A percentile compares a stretch with the other conserved stretches of the same genome.
phyloP scores from a whole-genome alignment of 2,113 vertebrate genomes.

The Syngnathus typhle region DNA sequence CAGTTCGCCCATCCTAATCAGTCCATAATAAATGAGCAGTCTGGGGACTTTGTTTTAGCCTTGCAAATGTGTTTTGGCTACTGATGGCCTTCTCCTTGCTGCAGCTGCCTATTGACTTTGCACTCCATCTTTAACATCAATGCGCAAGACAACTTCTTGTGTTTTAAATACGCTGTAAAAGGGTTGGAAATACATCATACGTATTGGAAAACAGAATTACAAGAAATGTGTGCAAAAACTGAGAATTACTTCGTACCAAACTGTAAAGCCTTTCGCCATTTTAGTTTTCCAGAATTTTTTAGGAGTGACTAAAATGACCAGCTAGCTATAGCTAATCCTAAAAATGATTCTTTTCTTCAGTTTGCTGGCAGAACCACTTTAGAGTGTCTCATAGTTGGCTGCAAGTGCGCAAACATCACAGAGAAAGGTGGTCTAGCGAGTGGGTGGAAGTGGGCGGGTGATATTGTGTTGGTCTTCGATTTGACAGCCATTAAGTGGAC shows the following conservation, averaged over 20 bases:
- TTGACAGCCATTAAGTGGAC: not conserved
- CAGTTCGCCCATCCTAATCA: slow-evolving; percentile 66
- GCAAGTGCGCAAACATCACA: not conserved
- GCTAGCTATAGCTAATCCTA: no score
- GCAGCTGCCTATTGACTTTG: slow-evolving; percentile 43
- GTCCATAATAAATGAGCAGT: slow-evolving; percentile 62
- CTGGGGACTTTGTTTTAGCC: slow-evolving; percentile 58
- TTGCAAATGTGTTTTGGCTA: slow-evolving; percentile 41
- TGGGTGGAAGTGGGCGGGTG: no score
- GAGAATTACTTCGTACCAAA: not conserved
- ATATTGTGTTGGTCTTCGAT: not conserved
- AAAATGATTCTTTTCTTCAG: no score
- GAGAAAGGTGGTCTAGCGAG: not conserved
- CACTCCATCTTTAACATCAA: slow-evolving; percentile 37
- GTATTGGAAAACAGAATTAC: not conserved
- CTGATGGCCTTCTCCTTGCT: slow-evolving; percentile 40
- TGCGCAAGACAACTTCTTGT: slow-evolving; percentile 38
- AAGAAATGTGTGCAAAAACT: not conserved
- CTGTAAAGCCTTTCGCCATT: not conserved
- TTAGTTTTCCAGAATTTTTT: not conserved
- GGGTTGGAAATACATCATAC: not conserved
- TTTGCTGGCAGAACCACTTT: not conserved
- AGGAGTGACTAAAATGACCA: not conserved
- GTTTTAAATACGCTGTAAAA: slow-evolving; percentile 11
- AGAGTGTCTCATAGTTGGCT: not conserved